Conservation (phyloP, 1,140 invertebrate genomes). For the Drosophila pseudoobscura region DNA sequence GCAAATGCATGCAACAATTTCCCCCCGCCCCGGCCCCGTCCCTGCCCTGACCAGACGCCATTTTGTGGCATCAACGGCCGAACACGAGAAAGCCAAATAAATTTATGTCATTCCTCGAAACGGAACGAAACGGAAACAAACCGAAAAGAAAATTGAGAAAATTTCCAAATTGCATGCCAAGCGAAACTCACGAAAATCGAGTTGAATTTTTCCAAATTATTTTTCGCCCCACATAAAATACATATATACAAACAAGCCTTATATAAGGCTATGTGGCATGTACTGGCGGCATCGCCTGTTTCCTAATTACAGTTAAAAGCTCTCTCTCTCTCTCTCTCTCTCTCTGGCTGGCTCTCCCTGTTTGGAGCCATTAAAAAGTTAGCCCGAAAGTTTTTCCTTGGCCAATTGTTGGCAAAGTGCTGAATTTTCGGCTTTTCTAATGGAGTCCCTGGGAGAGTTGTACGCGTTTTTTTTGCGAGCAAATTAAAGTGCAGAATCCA, state of each 20-base stretch:
- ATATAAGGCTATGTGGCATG: conserved; percentile 1
- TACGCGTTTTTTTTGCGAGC: conserved; percentile 16
- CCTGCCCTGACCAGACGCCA: conserved; percentile 40
- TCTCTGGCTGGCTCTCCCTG: conserved; percentile 12
- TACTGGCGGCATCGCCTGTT: conserved; percentile 34
- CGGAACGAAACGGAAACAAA: conserved; percentile 39
- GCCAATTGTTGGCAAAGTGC: conserved; percentile 58
- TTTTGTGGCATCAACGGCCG: conserved; percentile 60
- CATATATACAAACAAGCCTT: conserved; percentile 7
- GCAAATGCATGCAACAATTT: conserved; percentile 70
- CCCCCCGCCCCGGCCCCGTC: neutral
- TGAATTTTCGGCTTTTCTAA: conserved; percentile 39
- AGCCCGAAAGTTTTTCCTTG: conserved; percentile 47
- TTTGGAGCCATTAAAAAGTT: conserved; percentile 61
- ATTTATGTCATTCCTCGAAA: conserved; percentile 62
- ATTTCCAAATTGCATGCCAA: conserved; percentile 51
- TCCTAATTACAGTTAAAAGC: conserved; percentile 63
- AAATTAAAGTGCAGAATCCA: conserved; percentile 11
- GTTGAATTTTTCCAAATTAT: conserved; percentile 50
- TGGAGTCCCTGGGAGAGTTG: neutral
- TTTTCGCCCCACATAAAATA: conserved; percentile 7
- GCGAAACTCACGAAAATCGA: conserved; percentile 49
- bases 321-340: conserved; percentile 22
- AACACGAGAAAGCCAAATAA: conserved; percentile 65
- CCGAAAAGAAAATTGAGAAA: conserved; percentile 37